Evolutionary conservation across 1,140 invertebrate species (phyloP).

Genomic region (Bombus superbus): DNA sequence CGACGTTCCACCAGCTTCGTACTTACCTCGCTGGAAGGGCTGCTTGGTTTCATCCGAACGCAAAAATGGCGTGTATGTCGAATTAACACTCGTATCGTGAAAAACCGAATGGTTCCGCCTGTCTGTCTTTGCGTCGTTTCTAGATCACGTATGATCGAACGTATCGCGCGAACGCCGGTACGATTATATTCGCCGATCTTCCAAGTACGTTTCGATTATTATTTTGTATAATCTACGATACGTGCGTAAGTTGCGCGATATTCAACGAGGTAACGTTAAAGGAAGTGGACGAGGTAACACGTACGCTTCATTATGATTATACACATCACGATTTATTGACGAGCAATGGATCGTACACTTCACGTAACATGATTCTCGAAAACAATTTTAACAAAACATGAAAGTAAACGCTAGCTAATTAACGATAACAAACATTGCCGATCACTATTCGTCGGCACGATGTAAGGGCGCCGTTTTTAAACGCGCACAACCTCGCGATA

Average conservation of each 20-base stretch:
- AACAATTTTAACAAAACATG: conserved; percentile 48
- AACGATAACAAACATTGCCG: conserved; percentile 40
- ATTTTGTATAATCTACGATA: not conserved
- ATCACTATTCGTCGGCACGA: not conserved
- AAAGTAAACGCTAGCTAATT: conserved; percentile 28
- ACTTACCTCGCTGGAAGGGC: not conserved
- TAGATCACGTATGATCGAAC: not conserved
- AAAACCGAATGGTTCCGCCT: no score
- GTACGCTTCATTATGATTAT: conserved; percentile 34
- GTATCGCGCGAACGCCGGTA: not conserved
- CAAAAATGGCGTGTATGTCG: conserved; percentile 30
- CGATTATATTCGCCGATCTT: not conserved
- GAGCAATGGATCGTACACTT: conserved; percentile 54
- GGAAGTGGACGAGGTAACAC: not conserved
- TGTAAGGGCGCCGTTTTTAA: not conserved
- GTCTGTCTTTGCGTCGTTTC: not conserved
- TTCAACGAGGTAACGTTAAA: not conserved
- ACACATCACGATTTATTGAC: conserved; percentile 59
- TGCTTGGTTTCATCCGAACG: not conserved
- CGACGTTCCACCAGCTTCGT: no score
- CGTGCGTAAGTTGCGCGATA: no score
- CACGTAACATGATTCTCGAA: conserved; percentile 46
- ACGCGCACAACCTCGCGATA: conserved; percentile 7
- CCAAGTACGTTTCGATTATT: not conserved
- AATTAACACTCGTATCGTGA: not conserved